Evolutionary conservation across 2,113 vertebrate genomes (phyloP), one percentile per base, ranked within the genome.

Genomic region (Nycticryphes semicollaris): DNA sequence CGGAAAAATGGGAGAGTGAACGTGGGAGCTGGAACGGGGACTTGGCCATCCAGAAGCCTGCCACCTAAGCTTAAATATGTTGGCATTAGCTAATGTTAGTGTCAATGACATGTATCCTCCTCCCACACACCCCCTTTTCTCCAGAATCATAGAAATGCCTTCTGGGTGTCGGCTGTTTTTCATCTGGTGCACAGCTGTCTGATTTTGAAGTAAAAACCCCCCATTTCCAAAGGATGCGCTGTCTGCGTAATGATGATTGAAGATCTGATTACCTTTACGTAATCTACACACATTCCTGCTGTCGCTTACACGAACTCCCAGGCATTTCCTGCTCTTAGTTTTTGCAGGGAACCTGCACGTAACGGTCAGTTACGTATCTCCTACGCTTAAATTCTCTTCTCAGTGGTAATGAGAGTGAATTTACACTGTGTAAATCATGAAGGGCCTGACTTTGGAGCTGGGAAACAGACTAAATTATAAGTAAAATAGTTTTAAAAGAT

Each of bases 241-340:
- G 75, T 19, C 47, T 57, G 37, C 21, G 28, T 78, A 68, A 81
- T 33, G 57, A 45, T 85, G 95, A 56, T 68, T 74, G 83, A 93
- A 75, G 72, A 87, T 47, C 68, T 81, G 72, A 67, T 93, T 86
- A 56, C 87, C 67, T 93, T 63, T 12, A 23, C 4, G 14, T 10
- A 11, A 74, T 47, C 75, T 37, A 18, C 72, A 13, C 3, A 4
- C 79, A 53, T 94, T 92, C 82, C 72, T 88, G 79, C 28, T 31
- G 25, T 23, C 4, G 1, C 33, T 94, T 90, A 88, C 75, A 37
- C 23, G n/a, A 77, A 7, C 88, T 88, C 7, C 76, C 82, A 90
- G 90, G 92, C 72, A 88, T 96, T 95, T 96, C 93, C 96, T 95
- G 90, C 62, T 37, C 54, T 63, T 15, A 24, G 41, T n/a, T 59